Percentiles rank a stretch among this genome's conserved stretches.
These are phyloP conservation scores for Falcunculus frontatus DNA, from an alignment of 2,113 vertebrate genomes.

Conservation along the genomic window DNA sequence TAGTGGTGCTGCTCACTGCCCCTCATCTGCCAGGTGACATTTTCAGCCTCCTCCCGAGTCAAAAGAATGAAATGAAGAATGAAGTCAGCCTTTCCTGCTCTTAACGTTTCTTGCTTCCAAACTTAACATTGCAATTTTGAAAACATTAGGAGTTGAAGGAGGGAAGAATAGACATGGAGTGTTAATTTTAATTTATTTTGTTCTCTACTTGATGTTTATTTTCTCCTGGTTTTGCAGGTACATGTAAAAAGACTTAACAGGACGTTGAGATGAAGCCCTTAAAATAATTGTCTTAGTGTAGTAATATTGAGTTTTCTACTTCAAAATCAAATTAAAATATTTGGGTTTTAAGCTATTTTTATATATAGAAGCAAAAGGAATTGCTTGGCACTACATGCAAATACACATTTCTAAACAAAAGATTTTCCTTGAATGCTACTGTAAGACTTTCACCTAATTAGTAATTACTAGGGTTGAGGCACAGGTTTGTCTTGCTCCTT, in stretches of 20 bases:
- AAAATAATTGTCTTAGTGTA: not conserved
- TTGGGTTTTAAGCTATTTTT: not conserved
- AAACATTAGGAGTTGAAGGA: not conserved
- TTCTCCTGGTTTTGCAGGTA: not conserved
- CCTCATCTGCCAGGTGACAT: not conserved
- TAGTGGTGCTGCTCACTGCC: not conserved
- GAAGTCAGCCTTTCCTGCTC: not conserved
- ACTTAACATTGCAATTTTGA: rapidly evolving
- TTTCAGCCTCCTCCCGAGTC: not conserved
- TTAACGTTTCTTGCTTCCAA: not conserved
- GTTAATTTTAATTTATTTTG: not conserved
- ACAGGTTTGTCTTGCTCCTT: conserved; percentile 32
- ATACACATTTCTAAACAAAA: not conserved
- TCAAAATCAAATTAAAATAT: not conserved
- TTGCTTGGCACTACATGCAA: not conserved
- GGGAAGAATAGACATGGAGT: not conserved
- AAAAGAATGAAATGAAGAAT: not conserved
- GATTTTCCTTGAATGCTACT: not conserved
- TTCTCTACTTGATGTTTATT: not conserved
- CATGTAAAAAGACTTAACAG: not conserved
- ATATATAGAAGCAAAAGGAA: not conserved
- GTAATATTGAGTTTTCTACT: not conserved
- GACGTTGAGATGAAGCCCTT: not conserved
- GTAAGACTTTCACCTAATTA: not conserved
- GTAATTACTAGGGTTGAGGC: not conserved